phyloP scores from a whole-genome alignment of 2,888 invertebrate genomes.

The Lissocephala sabroskyi region DNA sequence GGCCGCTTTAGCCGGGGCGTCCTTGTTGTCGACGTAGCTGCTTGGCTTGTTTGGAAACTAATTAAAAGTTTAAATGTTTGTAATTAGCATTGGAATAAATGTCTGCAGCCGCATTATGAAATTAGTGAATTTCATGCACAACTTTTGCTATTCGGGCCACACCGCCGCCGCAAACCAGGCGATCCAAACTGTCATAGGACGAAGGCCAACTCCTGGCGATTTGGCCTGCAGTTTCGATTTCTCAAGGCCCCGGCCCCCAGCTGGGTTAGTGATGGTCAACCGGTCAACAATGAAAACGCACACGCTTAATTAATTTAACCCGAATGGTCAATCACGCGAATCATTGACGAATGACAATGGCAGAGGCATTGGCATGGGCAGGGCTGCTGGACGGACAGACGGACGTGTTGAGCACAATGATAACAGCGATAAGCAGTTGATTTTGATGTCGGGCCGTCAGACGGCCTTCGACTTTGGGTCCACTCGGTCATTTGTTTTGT shows the following conservation, averaged over 20 bases:
- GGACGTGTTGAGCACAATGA: too few species aligned
- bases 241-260: not conserved
- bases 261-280: slow-evolving; percentile 25
- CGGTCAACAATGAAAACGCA: slow-evolving; percentile 55
- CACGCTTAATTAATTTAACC: slow-evolving; percentile 63
- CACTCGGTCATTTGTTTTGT: not conserved
- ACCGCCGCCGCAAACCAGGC: slow-evolving; percentile 23
- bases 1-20: slow-evolving; percentile 4
- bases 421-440: slow-evolving; percentile 60
- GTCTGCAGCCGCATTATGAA: slow-evolving; percentile 57
- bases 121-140: slow-evolving; percentile 46
- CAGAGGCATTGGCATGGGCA: too few species aligned
- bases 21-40: slow-evolving; percentile 15
- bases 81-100: slow-evolving; percentile 58
- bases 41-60: slow-evolving; percentile 46
- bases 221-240: not conserved
- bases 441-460: slow-evolving; percentile 36
- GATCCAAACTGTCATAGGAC: slow-evolving; percentile 3
- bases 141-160: slow-evolving; percentile 16
- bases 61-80: slow-evolving; percentile 60
- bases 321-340: slow-evolving; percentile 56
- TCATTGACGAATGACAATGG: slow-evolving; percentile 38
- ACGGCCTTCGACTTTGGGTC: not conserved
- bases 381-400: too few species aligned
- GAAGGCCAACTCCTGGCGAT: too few species aligned